Percentiles rank a stretch among this genome's conserved stretches.
These are phyloP conservation scores for Drosophila chauvacae DNA, from an alignment of 1,140 invertebrate genomes.

Conservation along the genomic window DNA sequence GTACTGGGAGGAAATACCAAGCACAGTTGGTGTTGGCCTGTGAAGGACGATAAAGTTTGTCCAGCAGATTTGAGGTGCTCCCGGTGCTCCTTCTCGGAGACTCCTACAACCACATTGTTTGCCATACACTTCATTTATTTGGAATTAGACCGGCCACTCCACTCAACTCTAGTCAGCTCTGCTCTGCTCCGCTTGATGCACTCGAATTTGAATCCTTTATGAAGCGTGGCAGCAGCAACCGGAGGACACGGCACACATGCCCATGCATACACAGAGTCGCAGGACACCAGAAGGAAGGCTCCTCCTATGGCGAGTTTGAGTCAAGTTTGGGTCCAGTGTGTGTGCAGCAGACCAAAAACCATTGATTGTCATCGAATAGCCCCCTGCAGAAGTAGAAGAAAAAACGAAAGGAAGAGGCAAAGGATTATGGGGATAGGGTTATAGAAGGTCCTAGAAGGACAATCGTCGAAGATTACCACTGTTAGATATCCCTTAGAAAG, in stretches of 20 bases:
- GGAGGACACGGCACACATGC: slow-evolving; percentile 50
- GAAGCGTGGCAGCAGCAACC: slow-evolving; percentile 73
- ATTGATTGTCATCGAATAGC: slow-evolving; percentile 83
- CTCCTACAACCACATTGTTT: slow-evolving; percentile 68
- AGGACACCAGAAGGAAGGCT: slow-evolving; percentile 50
- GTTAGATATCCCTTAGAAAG: not conserved
- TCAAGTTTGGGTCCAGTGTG: slow-evolving; percentile 39
- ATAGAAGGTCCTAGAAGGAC: slow-evolving; percentile 15
- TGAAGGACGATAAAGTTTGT: slow-evolving; percentile 66
- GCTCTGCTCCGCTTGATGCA: slow-evolving; percentile 56
- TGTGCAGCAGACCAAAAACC: slow-evolving; percentile 83
- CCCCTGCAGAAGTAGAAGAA: slow-evolving; percentile 46
- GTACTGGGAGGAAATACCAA: slow-evolving; percentile 17
- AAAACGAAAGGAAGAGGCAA: slow-evolving; percentile 15
- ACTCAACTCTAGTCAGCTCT: slow-evolving; percentile 9
- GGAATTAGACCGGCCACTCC: slow-evolving; percentile 73
- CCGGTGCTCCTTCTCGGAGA: not conserved
- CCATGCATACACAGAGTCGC: slow-evolving; percentile 56
- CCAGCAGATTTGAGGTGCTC: slow-evolving; percentile 42
- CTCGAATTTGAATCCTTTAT: slow-evolving; percentile 84
- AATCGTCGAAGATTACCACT: not conserved
- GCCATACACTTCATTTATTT: slow-evolving; percentile 84
- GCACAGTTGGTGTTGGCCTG: slow-evolving; percentile 58
- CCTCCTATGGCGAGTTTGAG: slow-evolving; percentile 8
- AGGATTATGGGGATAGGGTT: slow-evolving; percentile 30